Base-by-base conservation (phyloP, 2,113 vertebrate species). In the Sterrhoptilus dennistouni region DNA sequence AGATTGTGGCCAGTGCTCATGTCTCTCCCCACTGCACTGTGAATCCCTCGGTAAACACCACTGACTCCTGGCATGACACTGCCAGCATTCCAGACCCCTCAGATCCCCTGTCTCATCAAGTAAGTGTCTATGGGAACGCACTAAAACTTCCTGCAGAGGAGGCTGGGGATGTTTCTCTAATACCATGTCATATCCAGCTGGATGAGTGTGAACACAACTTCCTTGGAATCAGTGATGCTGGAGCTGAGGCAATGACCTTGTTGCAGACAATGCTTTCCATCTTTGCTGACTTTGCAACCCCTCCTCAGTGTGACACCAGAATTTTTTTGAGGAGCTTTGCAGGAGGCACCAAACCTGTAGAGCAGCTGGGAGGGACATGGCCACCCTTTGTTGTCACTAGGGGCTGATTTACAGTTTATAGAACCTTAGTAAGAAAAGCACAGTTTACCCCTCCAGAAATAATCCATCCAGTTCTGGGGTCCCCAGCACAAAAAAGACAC, bases 1-100 rank as follows among this genome's bases (percentile, higher is more conserved):
- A 99, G 96, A 99, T 99, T 14, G 99, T 99, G 77, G 98, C 99
- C 14, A 98, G 98, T 4, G 99, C 99, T 93, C 99, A 99, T 63
- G 95, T 90, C 31, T 96, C 93, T 59, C 87, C 95, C 38, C 86
- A 88, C 74, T 99, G 99, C 96, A 85, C 82, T 6, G 50, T 86
- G 28, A 94, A 96, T 96, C 82, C 95, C 86, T 92, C 96, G 27
- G 94, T 69, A 88, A 98, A 98, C 91, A 89, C 88, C 92, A 98
- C 97, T 19, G 31, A 49, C 15, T 56, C 64, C 28, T 83, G 75
- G 69, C 66, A 95, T 14, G 93, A 96, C 38, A 9, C 22, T 91
- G 83, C 97, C 87, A 97, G 95, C 71, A 89, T 94, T 47, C 96
- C 96, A 36, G 97, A 94, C 44, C 96, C 97, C 31, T 97, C 97